Evolutionary conservation across 2,888 invertebrate species (phyloP).

Genomic region (Zeuzera pyrina): DNA sequence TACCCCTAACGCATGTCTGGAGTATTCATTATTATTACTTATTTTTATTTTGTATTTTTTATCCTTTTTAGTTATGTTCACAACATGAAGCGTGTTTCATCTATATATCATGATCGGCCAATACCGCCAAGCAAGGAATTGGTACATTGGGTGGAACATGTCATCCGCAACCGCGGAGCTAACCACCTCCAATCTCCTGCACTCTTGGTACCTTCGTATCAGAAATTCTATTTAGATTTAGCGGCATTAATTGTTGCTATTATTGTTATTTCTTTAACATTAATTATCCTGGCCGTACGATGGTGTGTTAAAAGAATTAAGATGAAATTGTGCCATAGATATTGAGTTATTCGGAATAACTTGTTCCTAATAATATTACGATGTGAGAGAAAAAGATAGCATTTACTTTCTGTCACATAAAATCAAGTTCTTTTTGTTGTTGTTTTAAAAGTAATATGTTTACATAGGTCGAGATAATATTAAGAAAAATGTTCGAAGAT

Average conservation of each 20-base stretch:
- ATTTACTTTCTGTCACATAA: no score
- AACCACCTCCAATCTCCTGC: conserved; percentile 11
- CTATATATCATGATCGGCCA: conserved; percentile 11
- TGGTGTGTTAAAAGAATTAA: conserved; percentile 8
- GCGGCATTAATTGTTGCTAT: conserved; percentile 7
- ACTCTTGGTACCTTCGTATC: conserved; percentile 6
- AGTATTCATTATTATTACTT: not conserved
- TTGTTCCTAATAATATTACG: not conserved
- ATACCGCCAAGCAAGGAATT: conserved; percentile 8
- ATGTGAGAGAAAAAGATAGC: no score
- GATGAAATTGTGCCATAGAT: not conserved
- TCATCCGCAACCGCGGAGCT: conserved; percentile 7
- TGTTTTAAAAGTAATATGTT: no score
- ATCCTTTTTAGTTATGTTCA: not conserved
- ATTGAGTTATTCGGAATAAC: not conserved
- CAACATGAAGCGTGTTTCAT: conserved; percentile 5
- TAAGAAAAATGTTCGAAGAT: no score
- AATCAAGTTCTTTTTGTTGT: no score
- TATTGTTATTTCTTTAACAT: conserved; percentile 1
- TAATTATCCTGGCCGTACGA: conserved; percentile 6
- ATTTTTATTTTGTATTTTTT: not conserved
- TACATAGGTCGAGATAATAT: no score
- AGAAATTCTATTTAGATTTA: conserved; percentile 8
- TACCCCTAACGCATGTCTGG: not conserved
- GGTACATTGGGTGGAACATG: conserved; percentile 13